Base-by-base conservation (phyloP, 2,888 invertebrate species). In the Priocnemis perturbator region DNA sequence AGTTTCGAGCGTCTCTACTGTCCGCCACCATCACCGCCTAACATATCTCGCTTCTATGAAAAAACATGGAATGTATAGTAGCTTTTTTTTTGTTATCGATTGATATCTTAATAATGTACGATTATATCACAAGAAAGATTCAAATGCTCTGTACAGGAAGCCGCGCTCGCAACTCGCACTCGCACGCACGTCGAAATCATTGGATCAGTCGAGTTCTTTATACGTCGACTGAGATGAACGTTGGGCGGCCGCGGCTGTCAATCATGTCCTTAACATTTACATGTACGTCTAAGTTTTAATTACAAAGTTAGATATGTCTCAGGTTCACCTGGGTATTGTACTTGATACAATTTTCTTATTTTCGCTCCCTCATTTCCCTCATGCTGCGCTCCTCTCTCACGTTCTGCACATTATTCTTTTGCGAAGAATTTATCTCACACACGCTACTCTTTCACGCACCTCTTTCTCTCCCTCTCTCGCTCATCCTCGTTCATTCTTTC, bases 81-180 rank as follows among this genome's bases (percentile, higher is more conserved):
- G 73, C 71, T 71, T 75, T 59, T 71, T 57, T 71, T 60, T 45
- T 62, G 62, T 72, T 76, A 76, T 79, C 74, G 69, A 67, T 79
- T 74, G 50, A 78, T 85, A 84, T 67, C 85, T 84, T 86, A 87
- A 79, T 85, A 85, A 84, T 86, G 86, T 85, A 88, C 86, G 88
- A 88, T 88, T 89, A 89, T 88, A 89, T 89, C 89, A 88, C 88
- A 89, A 88, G 87, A 88, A 88, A 88, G 87, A 88, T 88, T 87
- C 83, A 85, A 88, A 88, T 88, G 87, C 85, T 87, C 88, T 89
- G 88, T 89, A 88, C 89, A 89, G 83, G 37, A 37, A 78, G 78
- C 79, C 71, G 69, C 67, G 68, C 57, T 72, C 69, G 69, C 72
- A 72, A 72, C 62, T 60, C 72, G 67, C 53, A 64, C 62, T 66